A percentile compares a stretch with the other conserved stretches of the same genome.
Evolutionary conservation across 2,888 invertebrate genomes (phyloP).

Genomic region (Nasonovia ribisnigri): DNA sequence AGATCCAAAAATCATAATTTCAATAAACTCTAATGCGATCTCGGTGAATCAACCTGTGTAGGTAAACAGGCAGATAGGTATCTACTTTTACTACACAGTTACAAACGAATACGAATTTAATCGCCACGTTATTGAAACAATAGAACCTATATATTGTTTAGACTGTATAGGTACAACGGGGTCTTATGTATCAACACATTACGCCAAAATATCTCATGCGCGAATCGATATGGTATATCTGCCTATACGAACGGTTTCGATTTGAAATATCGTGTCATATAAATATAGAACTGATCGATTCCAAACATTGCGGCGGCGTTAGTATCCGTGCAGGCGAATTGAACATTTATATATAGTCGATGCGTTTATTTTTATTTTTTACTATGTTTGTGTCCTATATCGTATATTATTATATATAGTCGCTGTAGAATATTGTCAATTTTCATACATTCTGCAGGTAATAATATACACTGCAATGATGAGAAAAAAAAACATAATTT

Average conservation of each 20-base stretch:
- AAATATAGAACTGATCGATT: background rate
- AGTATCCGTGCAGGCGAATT: background rate
- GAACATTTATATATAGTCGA: background rate
- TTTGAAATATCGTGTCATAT: background rate
- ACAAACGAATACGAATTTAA: background rate
- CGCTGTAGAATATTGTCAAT: background rate
- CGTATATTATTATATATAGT: too few species aligned
- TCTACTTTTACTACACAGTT: background rate
- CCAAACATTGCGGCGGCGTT: background rate
- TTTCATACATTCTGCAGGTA: background rate
- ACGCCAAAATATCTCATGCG: background rate
- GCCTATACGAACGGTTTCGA: background rate
- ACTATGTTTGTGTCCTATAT: too few species aligned
- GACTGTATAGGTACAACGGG: too few species aligned
- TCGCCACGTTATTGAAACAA: background rate
- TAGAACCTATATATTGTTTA: background rate
- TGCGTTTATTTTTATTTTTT: too few species aligned
- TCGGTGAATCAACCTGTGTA: too few species aligned
- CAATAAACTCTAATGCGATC: too few species aligned
- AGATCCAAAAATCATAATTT: background rate
- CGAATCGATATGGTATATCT: background rate
- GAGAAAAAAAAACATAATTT: background rate
- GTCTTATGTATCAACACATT: background rate
- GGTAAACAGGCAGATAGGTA: too few species aligned
- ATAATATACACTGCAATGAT: background rate